Conservation (phyloP, 2,113 vertebrate species). For the Oreocharis arfaki region DNA sequence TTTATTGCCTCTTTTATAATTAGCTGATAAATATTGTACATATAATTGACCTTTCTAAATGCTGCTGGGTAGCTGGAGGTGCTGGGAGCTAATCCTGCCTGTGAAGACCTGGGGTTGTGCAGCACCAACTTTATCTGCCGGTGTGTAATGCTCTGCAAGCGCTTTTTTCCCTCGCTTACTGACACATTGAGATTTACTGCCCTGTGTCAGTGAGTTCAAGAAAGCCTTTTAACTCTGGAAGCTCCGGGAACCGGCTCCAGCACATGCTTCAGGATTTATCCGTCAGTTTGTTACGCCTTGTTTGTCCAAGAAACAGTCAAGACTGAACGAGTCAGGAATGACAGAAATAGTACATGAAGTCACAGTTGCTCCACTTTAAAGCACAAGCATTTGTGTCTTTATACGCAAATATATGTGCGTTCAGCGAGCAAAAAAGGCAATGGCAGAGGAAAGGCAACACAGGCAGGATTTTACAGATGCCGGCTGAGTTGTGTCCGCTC, state of each 20-base stretch:
- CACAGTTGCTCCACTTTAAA: conserved; percentile 38
- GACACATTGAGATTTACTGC: conserved; percentile 45
- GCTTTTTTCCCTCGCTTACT: neutral
- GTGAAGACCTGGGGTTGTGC: neutral
- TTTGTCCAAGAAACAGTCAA: conserved; percentile 52
- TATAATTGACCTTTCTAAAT: conserved; percentile 24
- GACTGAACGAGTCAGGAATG: conserved; percentile 30
- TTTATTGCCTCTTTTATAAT: neutral
- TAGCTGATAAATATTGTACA: neutral
- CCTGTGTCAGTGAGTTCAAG: conserved; percentile 40
- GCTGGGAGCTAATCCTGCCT: neutral
- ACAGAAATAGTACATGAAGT: conserved; percentile 60
- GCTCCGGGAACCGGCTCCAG: neutral
- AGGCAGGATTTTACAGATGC: neutral
- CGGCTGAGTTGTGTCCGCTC: neutral
- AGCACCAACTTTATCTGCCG: neutral
- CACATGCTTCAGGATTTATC: conserved; percentile 4
- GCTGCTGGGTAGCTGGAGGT: conserved; percentile 9
- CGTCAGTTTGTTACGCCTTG: neutral
- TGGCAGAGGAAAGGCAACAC: neutral
- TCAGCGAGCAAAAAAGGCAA: conserved; percentile 18
- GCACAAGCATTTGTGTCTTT: neutral
- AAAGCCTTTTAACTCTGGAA: conserved; percentile 53
- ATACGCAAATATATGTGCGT: neutral
- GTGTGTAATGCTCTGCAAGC: neutral